Percentiles rank a stretch among this genome's conserved stretches.
These are phyloP conservation scores for Cepaea hortensis DNA, from an alignment of 2,888 invertebrate species.

Conservation along the genomic window DNA sequence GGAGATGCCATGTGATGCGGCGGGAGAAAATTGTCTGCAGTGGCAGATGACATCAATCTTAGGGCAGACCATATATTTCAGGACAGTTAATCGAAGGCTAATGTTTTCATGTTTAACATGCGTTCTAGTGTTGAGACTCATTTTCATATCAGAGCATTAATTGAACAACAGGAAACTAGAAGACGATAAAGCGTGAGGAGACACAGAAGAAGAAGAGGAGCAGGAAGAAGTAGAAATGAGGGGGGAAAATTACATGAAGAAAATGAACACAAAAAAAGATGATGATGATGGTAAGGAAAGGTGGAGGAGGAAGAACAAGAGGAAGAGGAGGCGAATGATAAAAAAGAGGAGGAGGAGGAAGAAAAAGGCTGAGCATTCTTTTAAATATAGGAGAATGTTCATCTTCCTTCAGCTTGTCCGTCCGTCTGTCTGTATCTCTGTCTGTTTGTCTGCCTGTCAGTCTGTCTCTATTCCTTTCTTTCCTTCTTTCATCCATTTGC, in stretches of 20 bases:
- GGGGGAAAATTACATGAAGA: neutral
- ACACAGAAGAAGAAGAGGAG: neutral
- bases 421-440: too few relatives aligned
- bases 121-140: too few relatives aligned
- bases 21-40: too few relatives aligned
- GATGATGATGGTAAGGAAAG: neutral
- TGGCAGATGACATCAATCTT: too few relatives aligned
- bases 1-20: too few relatives aligned
- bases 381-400: neutral
- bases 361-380: neutral
- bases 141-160: neutral
- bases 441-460: too few relatives aligned
- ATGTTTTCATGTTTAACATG: too few relatives aligned
- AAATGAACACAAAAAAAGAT: too few relatives aligned
- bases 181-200: neutral
- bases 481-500: neutral
- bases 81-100: too few relatives aligned
- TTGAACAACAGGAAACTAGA: neutral
- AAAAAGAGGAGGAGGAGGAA: neutral
- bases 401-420: too few relatives aligned
- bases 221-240: neutral
- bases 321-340: neutral
- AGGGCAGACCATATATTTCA: too few relatives aligned
- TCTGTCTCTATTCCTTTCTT: neutral
- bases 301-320: neutral